Percentiles rank a stretch among this genome's conserved stretches.
Conservation (phyloP, 2,888 invertebrate species). For the Phragmatobia fuliginosa region DNA sequence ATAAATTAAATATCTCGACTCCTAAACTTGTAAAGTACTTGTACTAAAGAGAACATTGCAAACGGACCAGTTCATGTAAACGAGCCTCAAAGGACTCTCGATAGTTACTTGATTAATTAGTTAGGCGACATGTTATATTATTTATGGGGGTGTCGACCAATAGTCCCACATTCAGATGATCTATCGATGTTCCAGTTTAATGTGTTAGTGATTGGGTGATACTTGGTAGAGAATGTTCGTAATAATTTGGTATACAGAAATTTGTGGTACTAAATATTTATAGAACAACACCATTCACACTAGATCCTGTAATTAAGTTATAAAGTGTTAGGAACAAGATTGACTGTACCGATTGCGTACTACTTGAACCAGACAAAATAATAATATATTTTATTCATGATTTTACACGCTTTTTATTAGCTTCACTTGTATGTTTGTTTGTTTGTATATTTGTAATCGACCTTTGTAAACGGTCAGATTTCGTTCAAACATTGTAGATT, state of each 20-base stretch:
- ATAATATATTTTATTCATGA: too few species aligned
- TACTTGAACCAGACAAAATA: too few species aligned
- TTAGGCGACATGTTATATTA: conserved; percentile 39
- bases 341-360: too few species aligned
- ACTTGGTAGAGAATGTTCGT: conserved; percentile 22
- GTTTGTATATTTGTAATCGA: too few species aligned
- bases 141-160: conserved; percentile 35
- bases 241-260: conserved; percentile 23
- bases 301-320: background rate
- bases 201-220: conserved; percentile 28
- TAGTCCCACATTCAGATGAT: conserved; percentile 32
- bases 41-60: conserved; percentile 4
- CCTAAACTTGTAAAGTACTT: background rate
- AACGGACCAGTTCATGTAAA: conserved; percentile 11
- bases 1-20: background rate
- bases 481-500: too few species aligned
- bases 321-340: background rate
- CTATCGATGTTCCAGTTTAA: conserved; percentile 41
- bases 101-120: conserved; percentile 47
- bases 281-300: background rate
- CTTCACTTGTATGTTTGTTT: too few species aligned
- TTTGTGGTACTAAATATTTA: background rate
- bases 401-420: too few species aligned
- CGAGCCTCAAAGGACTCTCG: conserved; percentile 6
- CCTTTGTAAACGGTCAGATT: too few species aligned